Evolutionary conservation across 2,888 invertebrate genomes (phyloP).

Genomic region (Thera britannica): DNA sequence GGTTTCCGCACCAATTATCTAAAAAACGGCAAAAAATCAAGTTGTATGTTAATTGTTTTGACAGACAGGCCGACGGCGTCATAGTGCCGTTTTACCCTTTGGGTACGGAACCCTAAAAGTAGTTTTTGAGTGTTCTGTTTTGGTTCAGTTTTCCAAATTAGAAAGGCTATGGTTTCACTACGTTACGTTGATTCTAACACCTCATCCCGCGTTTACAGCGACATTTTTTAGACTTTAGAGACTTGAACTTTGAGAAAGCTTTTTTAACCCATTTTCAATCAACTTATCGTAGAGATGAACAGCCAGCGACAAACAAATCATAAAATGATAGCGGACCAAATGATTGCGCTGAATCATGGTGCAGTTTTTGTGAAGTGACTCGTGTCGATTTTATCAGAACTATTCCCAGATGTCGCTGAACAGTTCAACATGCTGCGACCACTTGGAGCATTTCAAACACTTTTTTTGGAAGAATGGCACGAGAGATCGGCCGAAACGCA

Average conservation of each 20-base stretch:
- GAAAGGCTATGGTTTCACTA: too few relatives aligned
- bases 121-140: too few relatives aligned
- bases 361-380: slow-evolving; percentile 47
- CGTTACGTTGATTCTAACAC: too few relatives aligned
- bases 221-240: too few relatives aligned
- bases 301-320: slow-evolving; percentile 24
- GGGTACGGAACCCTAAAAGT: too few relatives aligned
- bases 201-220: too few relatives aligned
- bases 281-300: not conserved
- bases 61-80: too few relatives aligned
- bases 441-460: slow-evolving; percentile 10
- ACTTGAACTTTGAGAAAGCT: not conserved
- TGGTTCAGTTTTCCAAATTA: too few relatives aligned
- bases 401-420: slow-evolving; percentile 62
- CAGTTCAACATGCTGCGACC: slow-evolving; percentile 50
- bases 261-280: not conserved
- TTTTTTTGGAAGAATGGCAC: slow-evolving; percentile 1
- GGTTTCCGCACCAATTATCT: too few relatives aligned
- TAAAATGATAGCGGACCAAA: slow-evolving; percentile 35
- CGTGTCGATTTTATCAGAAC: slow-evolving; percentile 60
- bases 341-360: slow-evolving; percentile 49
- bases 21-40: too few relatives aligned
- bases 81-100: too few relatives aligned
- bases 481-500: not conserved
- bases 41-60: too few relatives aligned